Evolutionary conservation across 2,888 invertebrate genomes (phyloP).

Genomic region (Metopia argyrocephala): DNA sequence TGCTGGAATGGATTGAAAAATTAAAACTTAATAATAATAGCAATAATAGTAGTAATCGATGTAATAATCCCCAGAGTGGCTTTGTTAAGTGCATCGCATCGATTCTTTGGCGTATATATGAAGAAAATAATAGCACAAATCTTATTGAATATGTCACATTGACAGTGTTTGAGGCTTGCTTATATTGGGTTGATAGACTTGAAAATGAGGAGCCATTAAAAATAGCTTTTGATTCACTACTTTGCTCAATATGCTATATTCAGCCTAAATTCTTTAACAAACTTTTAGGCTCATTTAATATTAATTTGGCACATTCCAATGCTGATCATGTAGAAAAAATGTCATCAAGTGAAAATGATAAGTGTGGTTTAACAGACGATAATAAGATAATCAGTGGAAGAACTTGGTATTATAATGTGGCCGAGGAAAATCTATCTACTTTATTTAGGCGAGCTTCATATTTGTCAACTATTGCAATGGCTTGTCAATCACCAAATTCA

Average conservation of each 20-base stretch:
- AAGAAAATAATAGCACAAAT: slow-evolving; percentile 82
- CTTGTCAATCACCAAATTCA: slow-evolving; percentile 89
- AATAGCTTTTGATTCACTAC: slow-evolving; percentile 89
- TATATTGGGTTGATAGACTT: slow-evolving; percentile 87
- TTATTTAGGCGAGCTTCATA: slow-evolving; percentile 82
- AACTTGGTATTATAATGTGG: slow-evolving; percentile 82
- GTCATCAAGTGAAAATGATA: slow-evolving; percentile 63
- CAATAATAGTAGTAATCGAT: slow-evolving; percentile 71
- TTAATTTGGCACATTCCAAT: slow-evolving; percentile 72
- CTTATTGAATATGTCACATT: slow-evolving; percentile 85
- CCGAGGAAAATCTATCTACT: slow-evolving; percentile 80
- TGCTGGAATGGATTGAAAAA: slow-evolving; percentile 85
- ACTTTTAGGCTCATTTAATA: slow-evolving; percentile 86
- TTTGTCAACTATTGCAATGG: slow-evolving; percentile 87
- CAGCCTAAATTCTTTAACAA: slow-evolving; percentile 87
- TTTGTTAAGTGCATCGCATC: slow-evolving; percentile 89
- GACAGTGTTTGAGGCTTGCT: slow-evolving; percentile 87
- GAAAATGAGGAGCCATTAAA: slow-evolving; percentile 87
- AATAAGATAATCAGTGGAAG: slow-evolving; percentile 81
- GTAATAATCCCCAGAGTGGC: slow-evolving; percentile 78
- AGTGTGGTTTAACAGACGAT: slow-evolving; percentile 84
- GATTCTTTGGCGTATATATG: slow-evolving; percentile 87
- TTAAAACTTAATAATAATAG: slow-evolving; percentile 74
- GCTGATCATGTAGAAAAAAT: slow-evolving; percentile 53
- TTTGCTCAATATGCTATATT: slow-evolving; percentile 92